These are phyloP conservation scores for Cylloceria caligata DNA, from an alignment of 2,888 invertebrate genomes.

Conservation along the genomic window DNA sequence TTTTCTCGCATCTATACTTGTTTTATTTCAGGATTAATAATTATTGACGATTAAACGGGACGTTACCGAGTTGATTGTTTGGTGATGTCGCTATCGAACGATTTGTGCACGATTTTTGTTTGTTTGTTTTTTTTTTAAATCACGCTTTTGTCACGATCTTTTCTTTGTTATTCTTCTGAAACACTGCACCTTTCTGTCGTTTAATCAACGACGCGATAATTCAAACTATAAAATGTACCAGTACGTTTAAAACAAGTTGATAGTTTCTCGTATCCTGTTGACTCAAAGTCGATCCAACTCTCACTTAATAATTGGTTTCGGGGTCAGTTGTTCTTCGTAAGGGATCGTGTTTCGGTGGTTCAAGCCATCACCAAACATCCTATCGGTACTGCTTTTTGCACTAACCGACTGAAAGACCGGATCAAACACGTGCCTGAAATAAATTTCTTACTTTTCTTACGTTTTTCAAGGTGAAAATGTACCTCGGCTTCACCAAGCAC, in stretches of 20 bases:
- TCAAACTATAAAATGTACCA: constrained; percentile 73
- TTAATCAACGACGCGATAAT: constrained; percentile 27
- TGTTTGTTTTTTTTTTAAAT: constrained; percentile 26
- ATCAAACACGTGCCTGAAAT: constrained; percentile 13
- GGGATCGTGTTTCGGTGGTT: constrained; percentile 53
- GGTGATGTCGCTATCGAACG: constrained; percentile 77
- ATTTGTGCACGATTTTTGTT: constrained; percentile 26
- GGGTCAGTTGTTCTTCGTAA: constrained; percentile 52
- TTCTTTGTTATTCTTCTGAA: constrained; percentile 17
- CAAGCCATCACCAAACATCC: constrained; percentile 82
- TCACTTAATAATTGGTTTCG: constrained; percentile 53
- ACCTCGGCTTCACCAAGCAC: constrained; percentile 83
- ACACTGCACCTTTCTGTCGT: constrained; percentile 26
- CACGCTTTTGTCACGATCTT: constrained; percentile 35
- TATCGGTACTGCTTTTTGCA: constrained; percentile 82
- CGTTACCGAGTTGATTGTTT: constrained; percentile 79
- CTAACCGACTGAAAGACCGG: constrained; percentile 78
- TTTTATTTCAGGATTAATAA: constrained; percentile 77
- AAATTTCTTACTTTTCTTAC: constrained; percentile 42
- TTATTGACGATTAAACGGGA: constrained; percentile 59
- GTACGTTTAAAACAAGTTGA: constrained; percentile 74
- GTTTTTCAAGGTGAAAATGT: constrained; percentile 79
- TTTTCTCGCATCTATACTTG: constrained; percentile 55
- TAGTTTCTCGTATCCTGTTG: constrained; percentile 29
- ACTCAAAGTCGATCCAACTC: constrained; percentile 24